A percentile compares a stretch with the other conserved stretches of the same genome.
Evolutionary conservation across 2,797 vertebrate species (phyloP).

Genomic region (Neosilurus mollespiculum): DNA sequence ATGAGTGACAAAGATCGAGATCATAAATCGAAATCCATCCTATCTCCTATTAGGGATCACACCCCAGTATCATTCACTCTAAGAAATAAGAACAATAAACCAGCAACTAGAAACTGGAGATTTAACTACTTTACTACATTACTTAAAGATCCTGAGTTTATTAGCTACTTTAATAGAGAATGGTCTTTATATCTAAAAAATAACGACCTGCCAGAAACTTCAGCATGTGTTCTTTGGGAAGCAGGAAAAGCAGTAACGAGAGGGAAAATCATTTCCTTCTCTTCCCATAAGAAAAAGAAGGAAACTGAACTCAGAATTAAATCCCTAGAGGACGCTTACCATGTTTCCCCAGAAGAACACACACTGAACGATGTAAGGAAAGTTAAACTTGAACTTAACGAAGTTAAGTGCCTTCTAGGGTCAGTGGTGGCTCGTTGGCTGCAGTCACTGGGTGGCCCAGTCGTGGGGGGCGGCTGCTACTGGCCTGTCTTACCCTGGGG

Average conservation of each 20-base stretch:
- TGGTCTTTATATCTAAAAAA: neutral
- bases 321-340: too few relatives aligned
- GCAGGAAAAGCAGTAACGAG: constrained; percentile 1
- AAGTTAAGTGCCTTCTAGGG: too few relatives aligned
- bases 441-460: too few relatives aligned
- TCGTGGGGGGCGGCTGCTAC: too few relatives aligned
- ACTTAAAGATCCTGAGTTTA: neutral
- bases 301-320: neutral
- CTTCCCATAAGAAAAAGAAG: neutral
- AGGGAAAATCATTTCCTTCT: constrained; percentile 1
- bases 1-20: neutral
- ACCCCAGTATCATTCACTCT: too few relatives aligned
- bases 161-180: too few relatives aligned
- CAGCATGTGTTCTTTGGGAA: neutral
- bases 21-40: neutral
- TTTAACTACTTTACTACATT: constrained; percentile 8
- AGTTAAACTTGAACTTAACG: too few relatives aligned
- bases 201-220: neutral
- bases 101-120: neutral
- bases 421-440: too few relatives aligned
- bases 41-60: neutral
- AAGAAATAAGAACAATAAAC: neutral
- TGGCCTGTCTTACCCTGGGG: too few relatives aligned
- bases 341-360: too few relatives aligned
- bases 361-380: too few relatives aligned